phyloP scores from a whole-genome alignment of 2,797 vertebrate genomes.

The Sebastes diploproa region DNA sequence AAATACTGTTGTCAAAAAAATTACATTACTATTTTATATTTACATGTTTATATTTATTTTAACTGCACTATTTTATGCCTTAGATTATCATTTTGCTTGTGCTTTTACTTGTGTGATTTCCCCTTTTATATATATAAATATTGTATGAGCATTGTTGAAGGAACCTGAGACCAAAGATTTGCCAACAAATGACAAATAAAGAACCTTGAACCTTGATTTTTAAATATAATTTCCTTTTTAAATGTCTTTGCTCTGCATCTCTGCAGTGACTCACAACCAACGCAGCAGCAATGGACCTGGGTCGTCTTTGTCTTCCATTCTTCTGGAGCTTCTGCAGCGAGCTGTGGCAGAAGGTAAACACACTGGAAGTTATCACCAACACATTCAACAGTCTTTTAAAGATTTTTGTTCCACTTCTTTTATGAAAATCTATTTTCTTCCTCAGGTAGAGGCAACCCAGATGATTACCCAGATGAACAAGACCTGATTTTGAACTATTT shows the following conservation, averaged over 20 bases:
- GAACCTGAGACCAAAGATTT: no score
- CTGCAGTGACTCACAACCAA: conserved; percentile 39
- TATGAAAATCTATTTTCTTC: background rate
- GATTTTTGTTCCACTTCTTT: background rate
- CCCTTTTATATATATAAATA: no score
- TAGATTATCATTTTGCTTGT: no score
- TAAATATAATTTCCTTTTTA: background rate
- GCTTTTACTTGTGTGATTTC: no score
- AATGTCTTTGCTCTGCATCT: background rate
- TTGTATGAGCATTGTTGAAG: no score
- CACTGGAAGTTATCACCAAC: background rate
- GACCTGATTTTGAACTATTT: conserved; percentile 4
- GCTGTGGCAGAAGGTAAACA: conserved; percentile 43
- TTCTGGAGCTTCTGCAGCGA: conserved; percentile 47
- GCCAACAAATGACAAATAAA: no score
- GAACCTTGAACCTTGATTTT: no score
- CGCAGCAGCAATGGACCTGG: conserved; percentile 10
- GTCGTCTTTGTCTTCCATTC: background rate
- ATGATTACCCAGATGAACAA: background rate
- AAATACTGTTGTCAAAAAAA: no score
- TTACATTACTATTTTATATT: background rate
- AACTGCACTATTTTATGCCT: no score
- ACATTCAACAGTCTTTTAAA: background rate
- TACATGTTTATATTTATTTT: no score
- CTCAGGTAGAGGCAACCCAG: conserved; percentile 33